Conservation (phyloP, 2,888 invertebrate genomes). For the Oscheius onirici region DNA sequence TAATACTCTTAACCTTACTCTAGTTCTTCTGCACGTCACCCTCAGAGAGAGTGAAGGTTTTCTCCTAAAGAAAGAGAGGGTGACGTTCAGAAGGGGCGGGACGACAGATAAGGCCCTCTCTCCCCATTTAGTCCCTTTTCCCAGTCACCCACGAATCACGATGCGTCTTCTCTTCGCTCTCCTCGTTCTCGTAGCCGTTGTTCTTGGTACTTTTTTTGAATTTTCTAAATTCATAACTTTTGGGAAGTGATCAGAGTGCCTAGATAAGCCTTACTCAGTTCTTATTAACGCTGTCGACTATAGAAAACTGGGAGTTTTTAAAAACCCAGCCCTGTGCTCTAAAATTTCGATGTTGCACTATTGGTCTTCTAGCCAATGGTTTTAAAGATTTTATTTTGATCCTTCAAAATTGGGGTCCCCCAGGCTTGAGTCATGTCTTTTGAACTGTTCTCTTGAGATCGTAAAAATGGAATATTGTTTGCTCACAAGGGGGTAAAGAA, state of each 20-base stretch:
- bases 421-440: too few species aligned
- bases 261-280: neutral
- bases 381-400: neutral
- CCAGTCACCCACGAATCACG: neutral
- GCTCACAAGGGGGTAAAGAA: too few species aligned
- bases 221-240: neutral
- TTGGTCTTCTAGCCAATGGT: neutral
- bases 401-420: too few species aligned
- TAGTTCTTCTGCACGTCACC: neutral
- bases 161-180: constrained; percentile 28
- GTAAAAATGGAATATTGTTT: too few species aligned
- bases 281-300: too few species aligned
- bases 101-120: constrained; percentile 22
- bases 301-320: neutral
- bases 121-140: constrained; percentile 10
- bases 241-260: neutral
- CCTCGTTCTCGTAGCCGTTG: constrained; percentile 18
- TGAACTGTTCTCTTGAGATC: too few species aligned
- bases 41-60: neutral
- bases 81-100: constrained; percentile 23
- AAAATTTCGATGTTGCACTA: neutral
- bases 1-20: neutral
- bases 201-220: constrained; percentile 14
- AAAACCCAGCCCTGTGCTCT: neutral
- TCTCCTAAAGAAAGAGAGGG: neutral